These are phyloP conservation scores for Erynnis tages DNA, from an alignment of 2,888 invertebrate genomes.

Conservation along the genomic window DNA sequence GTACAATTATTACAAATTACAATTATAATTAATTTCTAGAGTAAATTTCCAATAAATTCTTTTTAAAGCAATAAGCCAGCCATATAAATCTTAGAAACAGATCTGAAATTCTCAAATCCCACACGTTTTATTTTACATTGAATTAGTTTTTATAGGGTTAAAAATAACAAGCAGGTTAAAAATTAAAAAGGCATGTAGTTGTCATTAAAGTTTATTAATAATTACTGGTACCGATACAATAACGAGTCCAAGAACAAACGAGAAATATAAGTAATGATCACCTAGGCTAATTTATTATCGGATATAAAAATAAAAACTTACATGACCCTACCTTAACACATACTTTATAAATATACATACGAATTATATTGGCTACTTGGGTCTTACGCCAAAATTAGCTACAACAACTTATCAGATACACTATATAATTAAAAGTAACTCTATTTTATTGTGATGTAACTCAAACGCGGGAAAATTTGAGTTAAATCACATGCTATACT, in stretches of 20 bases:
- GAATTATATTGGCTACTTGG: constrained; percentile 29
- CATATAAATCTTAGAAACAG: too few species aligned
- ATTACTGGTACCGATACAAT: constrained; percentile 70
- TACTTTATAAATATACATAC: constrained; percentile 37
- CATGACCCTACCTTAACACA: constrained; percentile 43
- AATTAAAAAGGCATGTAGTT: constrained; percentile 75
- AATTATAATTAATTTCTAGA: too few species aligned
- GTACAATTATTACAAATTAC: too few species aligned
- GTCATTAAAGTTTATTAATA: constrained; percentile 74
- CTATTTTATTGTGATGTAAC: not conserved
- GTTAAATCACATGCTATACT: constrained; percentile 27
- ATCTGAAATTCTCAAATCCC: too few species aligned
- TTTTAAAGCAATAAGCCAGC: too few species aligned
- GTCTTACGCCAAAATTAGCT: constrained; percentile 27
- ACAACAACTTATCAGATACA: constrained; percentile 29
- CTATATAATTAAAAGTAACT: constrained; percentile 7
- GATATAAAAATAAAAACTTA: constrained; percentile 77
- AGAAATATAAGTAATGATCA: constrained; percentile 48
- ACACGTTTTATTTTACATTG: not conserved
- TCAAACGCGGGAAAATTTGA: constrained; percentile 13
- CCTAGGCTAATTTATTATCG: constrained; percentile 52
- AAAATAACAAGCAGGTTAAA: constrained; percentile 38
- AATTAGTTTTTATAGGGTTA: not conserved
- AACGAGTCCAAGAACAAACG: constrained; percentile 50
- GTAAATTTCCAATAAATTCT: too few species aligned